Evolutionary conservation across 2,113 vertebrate species (phyloP).

Genomic region (Ptilorrhoa leucosticta): DNA sequence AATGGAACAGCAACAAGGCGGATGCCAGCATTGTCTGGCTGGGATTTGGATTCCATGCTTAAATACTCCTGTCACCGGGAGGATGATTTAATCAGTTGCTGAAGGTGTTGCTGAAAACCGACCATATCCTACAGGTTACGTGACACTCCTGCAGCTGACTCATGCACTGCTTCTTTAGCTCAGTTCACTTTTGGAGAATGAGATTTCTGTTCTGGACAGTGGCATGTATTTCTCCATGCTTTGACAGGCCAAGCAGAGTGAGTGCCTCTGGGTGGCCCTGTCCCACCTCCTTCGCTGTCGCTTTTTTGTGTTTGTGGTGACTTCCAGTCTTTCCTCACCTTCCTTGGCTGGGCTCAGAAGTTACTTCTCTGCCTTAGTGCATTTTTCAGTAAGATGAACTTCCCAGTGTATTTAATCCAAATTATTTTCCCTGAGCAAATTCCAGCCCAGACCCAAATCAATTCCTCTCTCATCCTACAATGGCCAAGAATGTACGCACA

Average conservation of each 20-base stretch:
- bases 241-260: neutral
- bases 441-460: neutral
- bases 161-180: neutral
- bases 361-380: neutral
- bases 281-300: neutral
- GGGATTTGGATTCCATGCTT: neutral
- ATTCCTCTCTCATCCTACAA: neutral
- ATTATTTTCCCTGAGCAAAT: neutral
- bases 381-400: neutral
- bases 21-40: neutral
- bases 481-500: accelerated
- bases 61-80: neutral
- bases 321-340: neutral
- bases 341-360: neutral
- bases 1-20: accelerated
- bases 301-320: neutral
- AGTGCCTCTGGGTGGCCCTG: neutral
- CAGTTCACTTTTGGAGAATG: neutral
- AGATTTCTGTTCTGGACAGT: neutral
- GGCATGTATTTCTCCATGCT: neutral
- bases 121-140: neutral
- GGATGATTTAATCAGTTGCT: neutral
- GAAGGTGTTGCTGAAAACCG: neutral
- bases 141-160: neutral
- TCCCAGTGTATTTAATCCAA: neutral